Evolutionary conservation across 1,140 invertebrate genomes (phyloP), one percentile per base, ranked within the genome.

Genomic region (Schlechtendalia chinensis): DNA sequence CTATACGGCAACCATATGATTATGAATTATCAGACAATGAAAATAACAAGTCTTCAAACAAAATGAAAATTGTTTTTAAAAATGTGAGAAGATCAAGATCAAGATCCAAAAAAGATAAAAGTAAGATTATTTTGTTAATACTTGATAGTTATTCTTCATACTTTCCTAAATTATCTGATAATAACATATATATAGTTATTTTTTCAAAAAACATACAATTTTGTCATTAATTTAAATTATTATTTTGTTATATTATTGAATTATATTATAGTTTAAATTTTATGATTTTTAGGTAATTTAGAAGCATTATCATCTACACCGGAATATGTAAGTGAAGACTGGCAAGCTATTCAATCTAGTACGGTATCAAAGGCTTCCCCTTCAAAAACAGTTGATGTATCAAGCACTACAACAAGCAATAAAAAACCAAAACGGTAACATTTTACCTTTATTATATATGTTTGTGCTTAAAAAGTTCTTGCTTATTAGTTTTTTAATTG

Each of bases 31-130:
- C 58, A 19, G 58, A 63, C 19, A 45, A 63, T 61, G 75, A 79
- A 79, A 79, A 63, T 45, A 61, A 79, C 17, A 79, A 79, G 17
- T 45, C 75, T 47, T 19, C 58, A 19, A 63, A 1, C 24, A 79
- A 79, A 47, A 63, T 79, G 39, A 79, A 63, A 50, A 16, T 79
- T 79, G 54, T 79, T 61, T 79, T 79, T 79, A 79, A 79, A 79
- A 61, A 47, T 50, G 22, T 12, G 19, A 75, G 12, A 19, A 14
- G 16, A 0, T 75, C 74, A 11, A 63, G 16, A 79, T 59, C 58
- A 19, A 79, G n/a, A n/a, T 61, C 75, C 14, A 79, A 79, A 50
- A 79, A 79, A 63, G 39, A 61, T 47, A 79, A 79, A 63, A 19
- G 58, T 79, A 79, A 59, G 22, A 47, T 17, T 39, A 19, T 59